These are phyloP conservation scores for Siphamia tubifer DNA, from an alignment of 2,113 vertebrate species.

Conservation along the genomic window DNA sequence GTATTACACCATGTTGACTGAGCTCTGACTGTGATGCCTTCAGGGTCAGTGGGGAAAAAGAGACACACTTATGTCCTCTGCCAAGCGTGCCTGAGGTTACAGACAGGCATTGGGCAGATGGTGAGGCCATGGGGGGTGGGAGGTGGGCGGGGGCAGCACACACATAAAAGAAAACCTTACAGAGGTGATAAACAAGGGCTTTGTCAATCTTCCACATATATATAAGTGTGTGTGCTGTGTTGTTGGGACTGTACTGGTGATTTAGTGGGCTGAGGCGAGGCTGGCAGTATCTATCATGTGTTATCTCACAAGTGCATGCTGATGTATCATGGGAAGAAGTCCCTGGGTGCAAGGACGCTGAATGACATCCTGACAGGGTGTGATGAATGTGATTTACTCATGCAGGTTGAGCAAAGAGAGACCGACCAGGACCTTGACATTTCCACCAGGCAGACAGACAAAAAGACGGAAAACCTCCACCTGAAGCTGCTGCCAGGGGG, in stretches of 20 bases:
- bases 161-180: background rate
- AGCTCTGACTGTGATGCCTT: conserved; percentile 44
- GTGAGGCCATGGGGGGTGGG: conserved; percentile 50
- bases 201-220: conserved; percentile 3
- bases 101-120: conserved; percentile 69
- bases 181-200: conserved; percentile 42
- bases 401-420: conserved; percentile 35
- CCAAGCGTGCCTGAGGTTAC: conserved; percentile 40
- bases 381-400: conserved; percentile 52
- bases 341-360: conserved; percentile 47
- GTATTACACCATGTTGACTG: conserved; percentile 32
- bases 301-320: conserved; percentile 29
- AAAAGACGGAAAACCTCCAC: background rate
- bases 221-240: background rate
- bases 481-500: background rate
- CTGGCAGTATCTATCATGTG: conserved; percentile 23
- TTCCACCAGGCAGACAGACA: background rate
- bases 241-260: conserved; percentile 17
- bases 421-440: conserved; percentile 40
- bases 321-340: conserved; percentile 38
- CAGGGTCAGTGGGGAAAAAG: conserved; percentile 8
- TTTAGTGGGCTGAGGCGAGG: background rate
- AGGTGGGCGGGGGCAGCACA: conserved; percentile 8
- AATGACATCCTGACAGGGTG: conserved; percentile 28
- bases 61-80: conserved; percentile 43